Percentiles rank a stretch among this genome's conserved stretches.
phyloP scores from a whole-genome alignment of 2,797 vertebrate species.

The Microhierax caerulescens region DNA sequence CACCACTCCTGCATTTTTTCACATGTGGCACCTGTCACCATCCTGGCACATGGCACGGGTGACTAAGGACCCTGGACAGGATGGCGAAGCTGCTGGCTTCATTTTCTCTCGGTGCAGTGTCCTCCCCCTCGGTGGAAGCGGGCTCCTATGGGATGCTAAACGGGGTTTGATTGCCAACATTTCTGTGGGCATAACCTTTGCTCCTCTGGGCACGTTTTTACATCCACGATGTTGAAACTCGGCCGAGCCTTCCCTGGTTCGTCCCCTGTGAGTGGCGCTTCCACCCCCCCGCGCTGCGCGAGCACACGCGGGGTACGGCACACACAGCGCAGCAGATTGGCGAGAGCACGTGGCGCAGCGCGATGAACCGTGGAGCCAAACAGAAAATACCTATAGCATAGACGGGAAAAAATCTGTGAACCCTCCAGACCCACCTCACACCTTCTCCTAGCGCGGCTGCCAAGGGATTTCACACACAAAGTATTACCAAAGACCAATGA shows the following conservation, averaged over 20 bases:
- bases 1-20: background rate
- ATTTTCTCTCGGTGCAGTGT: accelerated
- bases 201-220: background rate
- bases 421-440: background rate
- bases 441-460: background rate
- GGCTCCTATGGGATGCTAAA: background rate
- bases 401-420: background rate
- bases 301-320: background rate
- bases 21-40: background rate
- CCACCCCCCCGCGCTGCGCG: background rate
- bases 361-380: background rate
- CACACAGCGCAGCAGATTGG: background rate
- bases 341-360: background rate
- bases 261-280: background rate
- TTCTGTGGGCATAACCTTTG: background rate
- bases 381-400: background rate
- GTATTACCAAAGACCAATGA: background rate
- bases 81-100: background rate
- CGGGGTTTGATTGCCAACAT: background rate
- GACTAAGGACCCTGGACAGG: background rate
- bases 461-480: background rate
- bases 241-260: background rate
- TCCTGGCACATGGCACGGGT: accelerated
- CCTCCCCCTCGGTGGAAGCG: background rate
- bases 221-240: accelerated